Evolutionary conservation across 2,888 invertebrate genomes (phyloP).

Genomic region (Cabera pusaria): DNA sequence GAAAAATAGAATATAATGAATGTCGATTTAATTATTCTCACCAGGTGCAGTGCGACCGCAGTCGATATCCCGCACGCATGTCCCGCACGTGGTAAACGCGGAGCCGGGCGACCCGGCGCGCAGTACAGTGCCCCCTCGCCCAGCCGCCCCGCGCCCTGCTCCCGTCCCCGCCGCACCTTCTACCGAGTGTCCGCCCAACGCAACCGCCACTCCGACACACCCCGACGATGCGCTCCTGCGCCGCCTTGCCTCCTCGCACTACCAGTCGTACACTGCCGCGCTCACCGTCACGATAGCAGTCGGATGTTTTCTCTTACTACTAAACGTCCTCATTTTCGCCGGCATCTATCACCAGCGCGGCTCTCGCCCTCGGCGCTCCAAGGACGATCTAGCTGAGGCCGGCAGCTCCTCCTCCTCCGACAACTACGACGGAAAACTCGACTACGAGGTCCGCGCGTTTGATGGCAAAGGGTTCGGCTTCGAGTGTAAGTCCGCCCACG

Average conservation of each 20-base stretch:
- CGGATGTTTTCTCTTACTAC: constrained; percentile 90
- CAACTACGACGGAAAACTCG: constrained; percentile 83
- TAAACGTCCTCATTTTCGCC: constrained; percentile 94
- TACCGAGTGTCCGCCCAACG: constrained; percentile 90
- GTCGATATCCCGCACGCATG: constrained; percentile 85
- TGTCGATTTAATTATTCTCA: constrained; percentile 2
- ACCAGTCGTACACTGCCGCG: constrained; percentile 95
- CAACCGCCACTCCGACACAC: constrained; percentile 67
- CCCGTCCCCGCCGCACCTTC: constrained; percentile 78
- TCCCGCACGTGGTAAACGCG: constrained; percentile 80
- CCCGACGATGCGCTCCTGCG: constrained; percentile 88
- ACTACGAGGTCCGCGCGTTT: constrained; percentile 78
- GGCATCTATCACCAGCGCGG: constrained; percentile 94
- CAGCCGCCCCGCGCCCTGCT: constrained; percentile 65
- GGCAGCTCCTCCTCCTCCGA: constrained; percentile 88
- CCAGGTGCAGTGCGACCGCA: constrained; percentile 90
- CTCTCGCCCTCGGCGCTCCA: constrained; percentile 87
- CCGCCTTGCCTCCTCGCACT: constrained; percentile 91
- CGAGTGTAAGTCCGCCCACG: constrained; percentile 82
- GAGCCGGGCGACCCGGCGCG: constrained; percentile 51
- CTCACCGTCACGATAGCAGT: constrained; percentile 94
- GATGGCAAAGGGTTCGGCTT: constrained; percentile 82
- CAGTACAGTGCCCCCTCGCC: constrained; percentile 70
- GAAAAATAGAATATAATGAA: no score
- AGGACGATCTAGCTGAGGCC: constrained; percentile 89